Percentiles rank a stretch among this genome's conserved stretches.
These are phyloP conservation scores for Argynnis bischoffii DNA, from an alignment of 2,888 invertebrate genomes.

Conservation along the genomic window DNA sequence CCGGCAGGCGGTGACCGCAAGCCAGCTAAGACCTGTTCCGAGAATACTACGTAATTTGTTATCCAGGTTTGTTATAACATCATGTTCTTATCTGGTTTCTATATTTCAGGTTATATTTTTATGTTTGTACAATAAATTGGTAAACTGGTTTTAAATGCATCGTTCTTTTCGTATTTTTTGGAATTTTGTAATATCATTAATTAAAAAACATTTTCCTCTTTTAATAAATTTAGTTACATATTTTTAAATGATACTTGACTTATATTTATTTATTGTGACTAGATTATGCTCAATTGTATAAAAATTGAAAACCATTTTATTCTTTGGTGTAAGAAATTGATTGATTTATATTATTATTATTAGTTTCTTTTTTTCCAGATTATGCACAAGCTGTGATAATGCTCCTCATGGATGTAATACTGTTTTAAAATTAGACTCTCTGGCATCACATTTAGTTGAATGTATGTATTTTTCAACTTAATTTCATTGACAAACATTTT, in stretches of 20 bases:
- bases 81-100: not conserved
- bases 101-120: constrained; percentile 26
- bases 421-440: constrained; percentile 92
- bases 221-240: too few species aligned
- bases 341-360: not conserved
- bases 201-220: too few species aligned
- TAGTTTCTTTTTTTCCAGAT: constrained; percentile 69
- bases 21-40: constrained; percentile 94
- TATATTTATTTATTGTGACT: too few species aligned
- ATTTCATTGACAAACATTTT: too few species aligned
- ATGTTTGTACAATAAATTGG: not conserved
- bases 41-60: constrained; percentile 95
- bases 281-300: not conserved
- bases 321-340: not conserved
- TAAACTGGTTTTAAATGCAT: not conserved
- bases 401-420: constrained; percentile 92
- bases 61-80: constrained; percentile 80
- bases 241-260: too few species aligned
- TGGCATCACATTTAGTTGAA: constrained; percentile 93
- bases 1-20: constrained; percentile 93
- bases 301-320: not conserved
- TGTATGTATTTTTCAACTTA: constrained; percentile 85
- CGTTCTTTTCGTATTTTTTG: too few species aligned
- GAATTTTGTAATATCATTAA: too few species aligned
- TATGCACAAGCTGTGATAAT: constrained; percentile 96